These are phyloP conservation scores for Typhlichthys eigenmanni DNA, from an alignment of 2,797 vertebrate genomes.

Conservation along the genomic window DNA sequence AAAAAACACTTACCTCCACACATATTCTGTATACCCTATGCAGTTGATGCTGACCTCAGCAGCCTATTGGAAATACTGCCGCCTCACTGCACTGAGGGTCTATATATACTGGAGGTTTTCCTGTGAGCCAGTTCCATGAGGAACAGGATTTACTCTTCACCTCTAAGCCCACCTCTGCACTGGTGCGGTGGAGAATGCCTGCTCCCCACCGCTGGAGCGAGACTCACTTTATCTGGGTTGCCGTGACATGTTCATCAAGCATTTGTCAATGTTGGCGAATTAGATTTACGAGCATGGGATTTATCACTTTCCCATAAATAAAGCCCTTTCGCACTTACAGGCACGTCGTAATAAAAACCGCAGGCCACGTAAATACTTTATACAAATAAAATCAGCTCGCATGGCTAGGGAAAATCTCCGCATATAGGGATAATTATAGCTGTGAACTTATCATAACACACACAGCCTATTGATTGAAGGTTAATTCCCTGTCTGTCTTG, in stretches of 20 bases:
- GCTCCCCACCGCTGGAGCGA: conserved; percentile 58
- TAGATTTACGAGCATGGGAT: conserved; percentile 77
- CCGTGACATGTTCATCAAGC: conserved; percentile 81
- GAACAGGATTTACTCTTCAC: conserved; percentile 51
- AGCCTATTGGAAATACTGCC: conserved; percentile 21
- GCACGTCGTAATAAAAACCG: conserved; percentile 12
- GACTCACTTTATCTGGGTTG: conserved; percentile 75
- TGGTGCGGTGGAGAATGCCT: conserved; percentile 55
- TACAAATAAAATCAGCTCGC: conserved; percentile 27
- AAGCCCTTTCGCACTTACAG: conserved; percentile 7
- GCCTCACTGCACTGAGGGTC: conserved; percentile 8
- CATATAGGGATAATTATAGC: conserved; percentile 57
- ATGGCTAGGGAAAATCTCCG: conserved; percentile 38
- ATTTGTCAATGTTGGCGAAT: conserved; percentile 77
- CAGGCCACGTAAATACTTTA: conserved; percentile 12
- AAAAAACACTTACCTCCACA: conserved; percentile 35
- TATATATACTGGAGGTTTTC: conserved; percentile 26
- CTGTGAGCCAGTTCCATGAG: conserved; percentile 40
- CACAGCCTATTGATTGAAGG: conserved; percentile 65
- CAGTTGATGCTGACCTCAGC: conserved; percentile 25
- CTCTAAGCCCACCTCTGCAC: conserved; percentile 41
- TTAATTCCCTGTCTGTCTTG: conserved; percentile 63
- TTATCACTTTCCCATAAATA: conserved; percentile 56
- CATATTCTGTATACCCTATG: conserved; percentile 31
- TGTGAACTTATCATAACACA: conserved; percentile 40